Evolutionary conservation across 1,140 invertebrate species (phyloP).

Genomic region (Scaptomyza hsui): DNA sequence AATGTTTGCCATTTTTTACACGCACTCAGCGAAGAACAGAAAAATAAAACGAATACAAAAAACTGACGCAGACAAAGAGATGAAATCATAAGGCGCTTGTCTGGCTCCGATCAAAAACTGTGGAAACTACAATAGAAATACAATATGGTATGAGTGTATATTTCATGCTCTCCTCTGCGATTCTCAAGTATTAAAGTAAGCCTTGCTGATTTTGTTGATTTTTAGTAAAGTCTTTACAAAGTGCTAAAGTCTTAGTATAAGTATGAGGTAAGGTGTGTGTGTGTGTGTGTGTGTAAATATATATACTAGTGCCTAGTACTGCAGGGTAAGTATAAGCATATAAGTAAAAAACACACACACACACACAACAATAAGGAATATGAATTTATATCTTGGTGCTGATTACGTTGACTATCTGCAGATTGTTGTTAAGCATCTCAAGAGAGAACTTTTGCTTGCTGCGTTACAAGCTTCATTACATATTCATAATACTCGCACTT

Average conservation of each 20-base stretch:
- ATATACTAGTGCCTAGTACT: too few relatives aligned
- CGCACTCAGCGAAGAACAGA: conserved; percentile 3
- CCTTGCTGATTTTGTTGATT: too few relatives aligned
- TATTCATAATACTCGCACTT: conserved; percentile 61
- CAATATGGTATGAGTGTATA: neutral
- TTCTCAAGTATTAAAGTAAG: too few relatives aligned
- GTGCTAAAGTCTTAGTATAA: too few relatives aligned
- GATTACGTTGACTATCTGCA: conserved; percentile 29
- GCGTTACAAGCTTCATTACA: conserved; percentile 50
- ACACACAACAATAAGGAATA: conserved; percentile 28
- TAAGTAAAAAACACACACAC: neutral
- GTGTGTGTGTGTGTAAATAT: too few relatives aligned
- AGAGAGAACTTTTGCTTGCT: conserved; percentile 1
- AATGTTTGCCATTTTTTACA: conserved; percentile 66
- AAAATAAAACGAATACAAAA: neutral
- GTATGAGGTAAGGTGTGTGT: too few relatives aligned
- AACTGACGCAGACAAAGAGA: conserved; percentile 21
- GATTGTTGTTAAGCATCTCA: conserved; percentile 22
- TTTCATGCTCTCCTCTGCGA: neutral
- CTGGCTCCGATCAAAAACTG: conserved; percentile 29
- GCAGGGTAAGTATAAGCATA: too few relatives aligned
- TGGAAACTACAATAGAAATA: conserved; percentile 26
- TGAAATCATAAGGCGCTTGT: conserved; percentile 60
- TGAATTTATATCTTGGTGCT: conserved; percentile 39
- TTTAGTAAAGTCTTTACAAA: too few relatives aligned